These are phyloP conservation scores for Dipodomys merriami DNA, from an alignment of 2,113 vertebrate genomes.

Conservation along the genomic window DNA sequence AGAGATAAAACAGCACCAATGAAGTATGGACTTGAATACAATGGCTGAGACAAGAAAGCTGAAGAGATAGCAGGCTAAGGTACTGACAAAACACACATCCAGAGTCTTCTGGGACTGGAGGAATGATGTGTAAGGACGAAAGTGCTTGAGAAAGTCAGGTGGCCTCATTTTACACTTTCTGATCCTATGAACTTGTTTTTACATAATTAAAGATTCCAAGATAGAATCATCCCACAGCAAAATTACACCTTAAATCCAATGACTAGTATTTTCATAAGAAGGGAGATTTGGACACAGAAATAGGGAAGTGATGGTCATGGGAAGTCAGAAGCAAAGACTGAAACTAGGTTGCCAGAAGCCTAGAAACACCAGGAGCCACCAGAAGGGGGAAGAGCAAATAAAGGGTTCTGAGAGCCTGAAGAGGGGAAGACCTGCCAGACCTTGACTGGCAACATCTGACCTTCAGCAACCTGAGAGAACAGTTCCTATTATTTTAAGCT, in stretches of 20 bases:
- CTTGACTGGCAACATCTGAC: not conserved
- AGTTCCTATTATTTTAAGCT: not conserved
- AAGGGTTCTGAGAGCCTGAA: not conserved
- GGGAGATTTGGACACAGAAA: not conserved
- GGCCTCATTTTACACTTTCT: not conserved
- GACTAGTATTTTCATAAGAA: not conserved
- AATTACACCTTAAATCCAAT: not conserved
- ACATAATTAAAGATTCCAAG: not conserved
- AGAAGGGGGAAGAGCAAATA: not conserved
- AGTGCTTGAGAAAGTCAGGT: not conserved
- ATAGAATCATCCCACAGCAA: not conserved
- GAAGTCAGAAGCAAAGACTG: not conserved
- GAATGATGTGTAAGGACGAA: accelerated
- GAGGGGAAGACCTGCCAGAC: not conserved
- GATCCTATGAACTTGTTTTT: not conserved
- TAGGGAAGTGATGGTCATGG: not conserved
- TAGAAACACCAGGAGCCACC: not conserved
- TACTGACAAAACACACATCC: not conserved
- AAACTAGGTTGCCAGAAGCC: not conserved
- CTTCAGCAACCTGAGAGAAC: not conserved
- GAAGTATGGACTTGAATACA: not conserved
- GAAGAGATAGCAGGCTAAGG: not conserved
- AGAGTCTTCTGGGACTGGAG: accelerated
- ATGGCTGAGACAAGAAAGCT: not conserved
- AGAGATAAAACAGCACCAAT: not conserved